phyloP scores from a whole-genome alignment of 2,888 invertebrate species.

The Oxyscelio sp. region DNA sequence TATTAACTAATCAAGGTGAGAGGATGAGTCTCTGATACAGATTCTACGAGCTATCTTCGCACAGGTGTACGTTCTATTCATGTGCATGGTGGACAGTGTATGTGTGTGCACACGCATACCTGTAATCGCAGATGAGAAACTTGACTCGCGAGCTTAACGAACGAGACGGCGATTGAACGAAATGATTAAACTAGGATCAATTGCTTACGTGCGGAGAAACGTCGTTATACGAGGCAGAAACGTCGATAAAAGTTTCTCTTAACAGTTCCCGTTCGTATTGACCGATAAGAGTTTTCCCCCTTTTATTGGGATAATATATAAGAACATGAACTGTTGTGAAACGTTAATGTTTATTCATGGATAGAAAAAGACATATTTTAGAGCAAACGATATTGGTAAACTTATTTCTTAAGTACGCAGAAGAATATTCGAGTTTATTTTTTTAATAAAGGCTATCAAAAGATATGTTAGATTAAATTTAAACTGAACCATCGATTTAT shows the following conservation, averaged over 20 bases:
- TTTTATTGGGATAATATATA: neutral
- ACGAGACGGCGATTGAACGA: constrained; percentile 11
- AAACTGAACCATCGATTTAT: too few relatives aligned
- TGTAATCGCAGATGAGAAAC: constrained; percentile 4
- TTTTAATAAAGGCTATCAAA: too few relatives aligned
- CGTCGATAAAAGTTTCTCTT: constrained; percentile 3
- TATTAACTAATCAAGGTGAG: constrained; percentile 79
- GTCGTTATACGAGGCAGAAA: neutral
- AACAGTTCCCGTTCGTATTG: neutral
- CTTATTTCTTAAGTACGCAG: neutral
- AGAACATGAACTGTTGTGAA: neutral
- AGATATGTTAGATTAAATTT: too few relatives aligned
- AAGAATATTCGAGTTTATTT: too few relatives aligned
- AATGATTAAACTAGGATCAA: constrained; percentile 19
- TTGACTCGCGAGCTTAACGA: constrained; percentile 13
- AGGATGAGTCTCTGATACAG: constrained; percentile 12
- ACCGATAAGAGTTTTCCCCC: neutral
- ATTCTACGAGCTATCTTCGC: constrained; percentile 9
- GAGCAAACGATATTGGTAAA: neutral
- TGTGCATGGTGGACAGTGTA: neutral
- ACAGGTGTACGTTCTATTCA: constrained; percentile 6
- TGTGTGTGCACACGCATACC: neutral
- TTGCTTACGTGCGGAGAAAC: neutral
- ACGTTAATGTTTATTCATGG: neutral
- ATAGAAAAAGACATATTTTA: neutral